Percentiles rank a stretch among this genome's conserved stretches.
phyloP scores from a whole-genome alignment of 2,888 invertebrate genomes.

The Papilio elwesi region DNA sequence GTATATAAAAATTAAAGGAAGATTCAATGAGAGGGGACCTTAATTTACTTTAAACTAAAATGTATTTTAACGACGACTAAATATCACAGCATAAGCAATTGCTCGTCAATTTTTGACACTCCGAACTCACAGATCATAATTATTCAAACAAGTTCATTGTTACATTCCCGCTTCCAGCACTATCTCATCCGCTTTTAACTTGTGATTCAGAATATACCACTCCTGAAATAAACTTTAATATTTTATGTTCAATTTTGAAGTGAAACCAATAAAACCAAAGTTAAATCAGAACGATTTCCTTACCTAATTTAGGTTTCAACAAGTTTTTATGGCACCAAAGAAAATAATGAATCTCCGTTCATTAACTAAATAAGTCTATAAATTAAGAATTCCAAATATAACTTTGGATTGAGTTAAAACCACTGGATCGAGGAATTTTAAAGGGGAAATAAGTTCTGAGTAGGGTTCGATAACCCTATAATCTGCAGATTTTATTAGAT shows the following conservation, averaged over 20 bases:
- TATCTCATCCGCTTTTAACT: no score
- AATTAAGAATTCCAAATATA: constrained; percentile 25
- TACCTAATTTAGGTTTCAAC: not conserved
- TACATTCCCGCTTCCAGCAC: no score
- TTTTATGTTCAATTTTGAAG: not conserved
- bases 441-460: not conserved
- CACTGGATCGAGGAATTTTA: not conserved
- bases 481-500: not conserved
- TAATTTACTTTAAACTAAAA: no score
- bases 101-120: no score
- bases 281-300: not conserved
- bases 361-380: constrained; percentile 18
- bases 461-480: not conserved
- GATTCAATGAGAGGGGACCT: no score
- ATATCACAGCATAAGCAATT: no score
- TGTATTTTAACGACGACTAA: no score
- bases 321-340: constrained; percentile 11
- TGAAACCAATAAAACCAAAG: not conserved
- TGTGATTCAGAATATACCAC: no score
- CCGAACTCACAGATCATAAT: no score
- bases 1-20: no score
- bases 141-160: no score
- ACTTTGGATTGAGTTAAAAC: constrained; percentile 25
- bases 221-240: no score
- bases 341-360: constrained; percentile 17